Evolutionary conservation across 2,113 vertebrate species (phyloP).

Genomic region (Sprattus sprattus): DNA sequence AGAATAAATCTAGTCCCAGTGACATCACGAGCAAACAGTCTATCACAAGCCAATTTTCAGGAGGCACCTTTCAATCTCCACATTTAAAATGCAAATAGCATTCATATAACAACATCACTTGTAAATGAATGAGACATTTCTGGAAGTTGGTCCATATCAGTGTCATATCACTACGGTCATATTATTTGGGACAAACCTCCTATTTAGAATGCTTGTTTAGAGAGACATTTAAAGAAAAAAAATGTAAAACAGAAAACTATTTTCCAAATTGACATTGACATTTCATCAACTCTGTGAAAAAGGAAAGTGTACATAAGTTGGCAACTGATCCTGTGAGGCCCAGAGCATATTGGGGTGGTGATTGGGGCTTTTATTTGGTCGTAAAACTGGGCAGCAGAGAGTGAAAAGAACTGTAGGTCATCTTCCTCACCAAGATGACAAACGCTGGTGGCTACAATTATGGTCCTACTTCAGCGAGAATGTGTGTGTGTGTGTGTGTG

Average conservation of each 20-base stretch:
- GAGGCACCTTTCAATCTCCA: constrained; percentile 33
- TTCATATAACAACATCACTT: not conserved
- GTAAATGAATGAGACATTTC: not conserved
- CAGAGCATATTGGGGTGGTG: not conserved
- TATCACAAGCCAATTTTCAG: constrained; percentile 21
- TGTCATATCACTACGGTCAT: not conserved
- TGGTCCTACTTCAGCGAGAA: not conserved
- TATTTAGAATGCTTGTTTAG: not conserved
- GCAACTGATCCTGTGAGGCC: not conserved
- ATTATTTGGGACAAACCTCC: not conserved
- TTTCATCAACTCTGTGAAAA: not conserved
- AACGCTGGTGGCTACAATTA: constrained; percentile 27
- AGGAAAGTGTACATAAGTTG: not conserved
- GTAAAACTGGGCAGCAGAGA: constrained; percentile 24
- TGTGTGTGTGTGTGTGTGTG: not conserved
- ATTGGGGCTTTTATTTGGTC: constrained; percentile 23
- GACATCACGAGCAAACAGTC: constrained; percentile 38
- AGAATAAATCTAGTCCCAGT: constrained; percentile 28
- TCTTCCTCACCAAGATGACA: constrained; percentile 23
- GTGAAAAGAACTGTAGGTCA: constrained; percentile 32
- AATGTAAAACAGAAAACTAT: no score
- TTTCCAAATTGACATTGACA: no score
- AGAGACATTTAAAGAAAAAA: not conserved
- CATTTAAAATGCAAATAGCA: constrained; percentile 42
- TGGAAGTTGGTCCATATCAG: constrained; percentile 24